Evolutionary conservation across 2,113 vertebrate genomes (phyloP).

Genomic region (Uria lomvia): DNA sequence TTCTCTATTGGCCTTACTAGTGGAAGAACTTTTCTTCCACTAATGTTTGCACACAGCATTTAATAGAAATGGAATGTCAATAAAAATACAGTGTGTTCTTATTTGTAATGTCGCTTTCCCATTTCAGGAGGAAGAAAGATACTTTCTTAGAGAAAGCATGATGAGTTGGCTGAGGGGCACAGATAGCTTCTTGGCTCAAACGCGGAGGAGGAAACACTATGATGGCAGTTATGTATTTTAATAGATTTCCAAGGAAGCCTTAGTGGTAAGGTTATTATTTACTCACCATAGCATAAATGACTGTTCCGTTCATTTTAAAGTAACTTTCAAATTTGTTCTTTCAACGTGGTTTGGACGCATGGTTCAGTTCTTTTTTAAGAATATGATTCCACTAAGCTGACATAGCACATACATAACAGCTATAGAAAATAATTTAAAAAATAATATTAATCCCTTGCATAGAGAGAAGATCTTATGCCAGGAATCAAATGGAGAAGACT

Average conservation of each 20-base stretch:
- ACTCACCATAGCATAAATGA: background rate
- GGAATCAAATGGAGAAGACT: background rate
- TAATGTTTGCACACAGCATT: background rate
- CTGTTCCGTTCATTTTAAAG: background rate
- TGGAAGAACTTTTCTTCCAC: background rate
- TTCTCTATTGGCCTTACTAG: background rate
- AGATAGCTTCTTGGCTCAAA: background rate
- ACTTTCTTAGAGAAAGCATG: background rate
- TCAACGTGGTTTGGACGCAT: background rate
- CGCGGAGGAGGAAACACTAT: background rate
- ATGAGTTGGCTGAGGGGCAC: background rate
- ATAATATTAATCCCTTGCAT: background rate
- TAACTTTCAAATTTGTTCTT: background rate
- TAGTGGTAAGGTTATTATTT: constrained; percentile 1
- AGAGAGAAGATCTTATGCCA: background rate
- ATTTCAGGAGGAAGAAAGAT: background rate
- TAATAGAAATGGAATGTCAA: background rate
- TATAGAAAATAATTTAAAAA: constrained; percentile 5
- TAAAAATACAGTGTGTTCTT: background rate
- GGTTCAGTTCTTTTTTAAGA: background rate
- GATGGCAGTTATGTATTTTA: background rate
- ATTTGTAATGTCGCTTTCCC: background rate
- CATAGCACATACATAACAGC: background rate
- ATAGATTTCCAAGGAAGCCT: background rate
- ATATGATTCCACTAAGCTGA: background rate